phyloP scores from a whole-genome alignment of 2,888 invertebrate genomes.

The Drosophila pseudotalamancana region DNA sequence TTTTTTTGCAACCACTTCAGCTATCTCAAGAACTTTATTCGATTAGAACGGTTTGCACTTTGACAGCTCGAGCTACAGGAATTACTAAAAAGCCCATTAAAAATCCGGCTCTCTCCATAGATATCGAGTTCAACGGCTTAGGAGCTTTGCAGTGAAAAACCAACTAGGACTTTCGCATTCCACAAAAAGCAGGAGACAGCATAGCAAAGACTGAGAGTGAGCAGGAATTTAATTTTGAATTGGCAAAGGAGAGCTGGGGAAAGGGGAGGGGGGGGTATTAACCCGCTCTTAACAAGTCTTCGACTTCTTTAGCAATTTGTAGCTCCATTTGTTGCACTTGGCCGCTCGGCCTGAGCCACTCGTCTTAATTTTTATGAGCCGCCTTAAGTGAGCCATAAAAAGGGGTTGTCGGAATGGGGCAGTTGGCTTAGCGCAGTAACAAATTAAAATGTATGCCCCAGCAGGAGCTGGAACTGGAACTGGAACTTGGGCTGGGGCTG shows the following conservation, averaged over 20 bases:
- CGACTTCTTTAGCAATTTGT: constrained; percentile 35
- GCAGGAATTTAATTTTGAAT: constrained; percentile 5
- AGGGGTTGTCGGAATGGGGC: neutral
- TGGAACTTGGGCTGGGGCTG: too few species aligned
- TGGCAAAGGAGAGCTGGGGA: neutral
- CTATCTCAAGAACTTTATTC: too few species aligned
- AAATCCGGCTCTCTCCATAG: too few species aligned
- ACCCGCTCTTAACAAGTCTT: constrained; percentile 5
- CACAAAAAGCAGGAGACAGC: neutral
- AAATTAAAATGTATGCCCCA: constrained; percentile 68
- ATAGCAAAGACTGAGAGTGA: neutral
- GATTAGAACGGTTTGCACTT: too few species aligned
- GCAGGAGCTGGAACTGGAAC: constrained; percentile 10
- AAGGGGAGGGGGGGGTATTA: neutral
- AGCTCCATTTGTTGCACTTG: constrained; percentile 28
- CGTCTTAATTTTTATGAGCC: constrained; percentile 75
- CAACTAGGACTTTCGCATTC: neutral
- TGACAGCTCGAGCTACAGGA: too few species aligned
- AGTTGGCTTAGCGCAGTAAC: constrained; percentile 51
- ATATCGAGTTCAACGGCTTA: neutral
- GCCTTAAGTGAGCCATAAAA: constrained; percentile 71
- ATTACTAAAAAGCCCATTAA: too few species aligned
- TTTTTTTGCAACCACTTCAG: too few species aligned
- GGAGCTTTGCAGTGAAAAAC: neutral
- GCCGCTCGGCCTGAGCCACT: constrained; percentile 39